Evolutionary conservation across 30 jellyfish, hydroid and myxozoan genomes (phyloP).

Genomic region (Hydractinia echinata): DNA sequence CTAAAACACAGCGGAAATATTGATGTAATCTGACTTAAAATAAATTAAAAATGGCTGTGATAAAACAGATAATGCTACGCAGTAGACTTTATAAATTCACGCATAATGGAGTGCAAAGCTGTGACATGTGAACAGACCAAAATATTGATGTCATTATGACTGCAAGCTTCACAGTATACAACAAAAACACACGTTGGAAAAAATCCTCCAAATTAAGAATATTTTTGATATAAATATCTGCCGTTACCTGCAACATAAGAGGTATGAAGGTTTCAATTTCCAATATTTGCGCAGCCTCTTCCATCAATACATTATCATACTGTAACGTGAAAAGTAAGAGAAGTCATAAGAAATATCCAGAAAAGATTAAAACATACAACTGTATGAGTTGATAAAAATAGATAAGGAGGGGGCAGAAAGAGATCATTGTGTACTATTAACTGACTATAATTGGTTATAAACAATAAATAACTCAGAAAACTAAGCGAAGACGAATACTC

Average conservation of each 20-base stretch:
- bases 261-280: slow-evolving; percentile 98
- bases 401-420: no score
- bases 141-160: no score
- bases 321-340: slow-evolving; percentile 15
- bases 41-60: background rate
- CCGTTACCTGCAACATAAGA: slow-evolving; percentile 86
- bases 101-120: background rate
- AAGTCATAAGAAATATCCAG: background rate
- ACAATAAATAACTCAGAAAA: no score
- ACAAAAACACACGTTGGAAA: no score
- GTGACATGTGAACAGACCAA: background rate
- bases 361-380: background rate
- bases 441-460: no score
- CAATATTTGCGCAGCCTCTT: slow-evolving; percentile 98
- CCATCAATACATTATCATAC: slow-evolving; percentile 99
- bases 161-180: no score
- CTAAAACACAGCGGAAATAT: slow-evolving; percentile 6
- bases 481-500: background rate
- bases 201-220: no score
- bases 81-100: background rate
- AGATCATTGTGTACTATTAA: no score
- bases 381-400: no score
- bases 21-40: background rate
- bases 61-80: background rate
- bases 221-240: no score